Conservation (phyloP, 1,140 invertebrate species). For the Archivesica marissinica region DNA sequence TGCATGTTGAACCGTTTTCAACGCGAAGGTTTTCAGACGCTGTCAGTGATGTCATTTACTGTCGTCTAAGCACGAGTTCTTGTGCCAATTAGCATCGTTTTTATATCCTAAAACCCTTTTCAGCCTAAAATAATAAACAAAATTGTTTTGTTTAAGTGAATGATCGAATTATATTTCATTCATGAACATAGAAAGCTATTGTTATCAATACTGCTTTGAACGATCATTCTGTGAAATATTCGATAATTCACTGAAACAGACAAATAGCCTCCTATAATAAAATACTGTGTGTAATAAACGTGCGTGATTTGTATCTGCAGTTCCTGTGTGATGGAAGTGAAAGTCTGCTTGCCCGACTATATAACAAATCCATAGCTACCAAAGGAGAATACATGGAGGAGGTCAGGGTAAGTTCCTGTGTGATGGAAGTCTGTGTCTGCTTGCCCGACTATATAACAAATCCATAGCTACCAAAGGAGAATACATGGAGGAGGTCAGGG, state of each 20-base stretch:
- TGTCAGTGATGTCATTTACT: too few species aligned
- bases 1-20: too few species aligned
- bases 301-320: slow-evolving; percentile 68
- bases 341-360: slow-evolving; percentile 84
- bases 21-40: too few species aligned
- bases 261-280: too few species aligned
- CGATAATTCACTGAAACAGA: too few species aligned
- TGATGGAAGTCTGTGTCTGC: too few species aligned
- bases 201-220: background rate
- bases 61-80: too few species aligned
- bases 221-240: too few species aligned
- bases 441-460: slow-evolving; percentile 83
- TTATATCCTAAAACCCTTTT: too few species aligned
- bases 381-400: slow-evolving; percentile 73
- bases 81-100: too few species aligned
- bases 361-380: slow-evolving; percentile 81
- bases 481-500: slow-evolving; percentile 63
- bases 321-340: slow-evolving; percentile 85
- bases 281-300: slow-evolving; percentile 5
- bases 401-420: slow-evolving; percentile 62
- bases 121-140: background rate
- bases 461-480: slow-evolving; percentile 78
- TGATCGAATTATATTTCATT: too few species aligned
- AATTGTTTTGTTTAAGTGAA: background rate
- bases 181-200: too few species aligned